These are phyloP conservation scores for Uropsilus gracilis DNA, from an alignment of 2,113 vertebrate genomes.

Conservation along the genomic window DNA sequence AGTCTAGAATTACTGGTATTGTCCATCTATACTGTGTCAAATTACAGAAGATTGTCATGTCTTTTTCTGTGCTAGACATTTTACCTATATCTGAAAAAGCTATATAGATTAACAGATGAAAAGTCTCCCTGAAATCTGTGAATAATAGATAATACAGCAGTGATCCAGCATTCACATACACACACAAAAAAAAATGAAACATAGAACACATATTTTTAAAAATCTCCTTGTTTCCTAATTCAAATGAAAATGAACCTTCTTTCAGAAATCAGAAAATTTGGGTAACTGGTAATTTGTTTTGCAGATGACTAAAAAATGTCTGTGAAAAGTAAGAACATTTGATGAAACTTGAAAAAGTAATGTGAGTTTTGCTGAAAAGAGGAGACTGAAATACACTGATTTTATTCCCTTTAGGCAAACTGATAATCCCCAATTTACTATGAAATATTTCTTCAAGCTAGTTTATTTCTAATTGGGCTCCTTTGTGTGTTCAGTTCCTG, in stretches of 20 bases:
- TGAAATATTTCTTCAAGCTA: conserved; percentile 58
- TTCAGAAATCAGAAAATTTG: conserved; percentile 20
- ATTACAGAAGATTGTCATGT: background rate
- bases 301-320: background rate
- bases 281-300: conserved; percentile 11
- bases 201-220: background rate
- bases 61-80: background rate
- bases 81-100: background rate
- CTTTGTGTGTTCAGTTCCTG: conserved; percentile 57
- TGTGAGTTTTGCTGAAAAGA: conserved; percentile 54
- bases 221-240: background rate
- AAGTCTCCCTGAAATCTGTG: background rate
- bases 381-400: conserved; percentile 42
- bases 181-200: background rate
- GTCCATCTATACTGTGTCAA: background rate
- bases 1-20: background rate
- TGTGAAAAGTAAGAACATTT: conserved; percentile 23
- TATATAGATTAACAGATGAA: background rate
- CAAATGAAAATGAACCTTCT: background rate
- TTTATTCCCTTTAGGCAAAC: conserved; percentile 61
- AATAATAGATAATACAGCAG: background rate
- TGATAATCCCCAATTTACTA: conserved; percentile 65
- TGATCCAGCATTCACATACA: background rate
- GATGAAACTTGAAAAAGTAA: conserved; percentile 57
- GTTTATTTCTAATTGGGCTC: conserved; percentile 65